phyloP scores from a whole-genome alignment of 2,797 vertebrate species.

The Propithecus perrieri region DNA sequence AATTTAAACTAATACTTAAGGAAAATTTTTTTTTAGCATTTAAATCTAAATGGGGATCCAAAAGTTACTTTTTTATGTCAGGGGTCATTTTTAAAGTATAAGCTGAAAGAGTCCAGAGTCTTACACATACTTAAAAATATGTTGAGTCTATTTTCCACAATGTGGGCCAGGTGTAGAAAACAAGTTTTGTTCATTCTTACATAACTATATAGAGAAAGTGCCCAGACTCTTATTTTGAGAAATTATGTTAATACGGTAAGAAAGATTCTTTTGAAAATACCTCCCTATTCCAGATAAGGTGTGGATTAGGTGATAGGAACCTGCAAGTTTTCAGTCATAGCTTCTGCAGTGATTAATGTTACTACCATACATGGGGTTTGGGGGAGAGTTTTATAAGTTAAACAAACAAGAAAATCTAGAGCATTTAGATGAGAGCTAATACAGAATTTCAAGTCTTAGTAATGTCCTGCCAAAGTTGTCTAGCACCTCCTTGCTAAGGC shows the following conservation, averaged over 20 bases:
- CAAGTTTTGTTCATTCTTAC: conserved; percentile 42
- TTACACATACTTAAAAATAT: conserved; percentile 39
- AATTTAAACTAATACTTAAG: conserved; percentile 63
- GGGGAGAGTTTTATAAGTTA: neutral
- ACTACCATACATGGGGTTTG: neutral
- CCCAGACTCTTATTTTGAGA: conserved; percentile 41
- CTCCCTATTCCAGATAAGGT: neutral
- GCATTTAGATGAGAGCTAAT: neutral
- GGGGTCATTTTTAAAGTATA: conserved; percentile 56
- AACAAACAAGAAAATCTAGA: neutral
- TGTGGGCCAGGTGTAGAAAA: conserved; percentile 33
- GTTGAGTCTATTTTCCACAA: conserved; percentile 8
- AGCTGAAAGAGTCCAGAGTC: conserved; percentile 24
- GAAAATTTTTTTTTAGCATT: conserved; percentile 43
- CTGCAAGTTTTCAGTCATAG: neutral
- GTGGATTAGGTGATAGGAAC: neutral
- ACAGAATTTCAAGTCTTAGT: neutral
- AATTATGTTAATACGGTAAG: conserved; percentile 4
- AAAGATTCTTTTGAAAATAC: conserved; percentile 34
- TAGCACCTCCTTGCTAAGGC: neutral
- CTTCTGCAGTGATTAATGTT: neutral
- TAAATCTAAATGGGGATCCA: conserved; percentile 21
- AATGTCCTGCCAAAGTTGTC: neutral
- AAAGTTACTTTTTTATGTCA: conserved; percentile 43
- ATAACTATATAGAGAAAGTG: conserved; percentile 5